These are phyloP conservation scores for Protophormia terraenovae DNA, from an alignment of 2,888 invertebrate genomes.

Conservation along the genomic window DNA sequence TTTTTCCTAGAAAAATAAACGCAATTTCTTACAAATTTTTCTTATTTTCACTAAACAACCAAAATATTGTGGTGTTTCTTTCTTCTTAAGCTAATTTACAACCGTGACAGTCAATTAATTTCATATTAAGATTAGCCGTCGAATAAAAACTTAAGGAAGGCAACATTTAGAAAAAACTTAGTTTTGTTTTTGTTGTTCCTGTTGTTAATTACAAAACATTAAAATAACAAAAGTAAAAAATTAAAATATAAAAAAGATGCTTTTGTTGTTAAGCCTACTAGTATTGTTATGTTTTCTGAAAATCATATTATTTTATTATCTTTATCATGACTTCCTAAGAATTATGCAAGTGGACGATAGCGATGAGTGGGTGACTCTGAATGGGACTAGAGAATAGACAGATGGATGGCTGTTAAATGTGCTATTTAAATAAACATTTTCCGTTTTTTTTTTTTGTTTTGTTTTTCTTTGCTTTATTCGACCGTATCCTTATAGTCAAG, in stretches of 20 bases:
- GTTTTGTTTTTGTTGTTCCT: background rate
- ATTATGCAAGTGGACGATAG: background rate
- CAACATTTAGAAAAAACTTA: background rate
- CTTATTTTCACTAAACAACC: background rate
- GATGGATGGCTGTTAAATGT: slow-evolving; percentile 35
- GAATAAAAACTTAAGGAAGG: background rate
- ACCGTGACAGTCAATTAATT: slow-evolving; percentile 19
- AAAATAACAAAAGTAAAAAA: background rate
- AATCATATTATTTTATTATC: slow-evolving; percentile 1
- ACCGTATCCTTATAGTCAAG: slow-evolving; percentile 31
- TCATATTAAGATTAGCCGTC: slow-evolving; percentile 2
- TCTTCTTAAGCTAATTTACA: background rate
- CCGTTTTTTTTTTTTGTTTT: background rate
- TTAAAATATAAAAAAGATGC: background rate
- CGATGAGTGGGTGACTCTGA: background rate
- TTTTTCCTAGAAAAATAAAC: background rate
- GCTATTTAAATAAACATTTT: slow-evolving; percentile 44
- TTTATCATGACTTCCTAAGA: slow-evolving; percentile 4
- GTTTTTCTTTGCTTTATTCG: background rate
- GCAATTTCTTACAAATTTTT: background rate
- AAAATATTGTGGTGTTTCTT: background rate
- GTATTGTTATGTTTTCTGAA: background rate
- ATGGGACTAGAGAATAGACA: background rate
- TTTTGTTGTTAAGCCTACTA: background rate
- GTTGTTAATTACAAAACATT: slow-evolving; percentile 32